Evolutionary conservation across 2,888 invertebrate genomes (phyloP).

Genomic region (Amiota minor): DNA sequence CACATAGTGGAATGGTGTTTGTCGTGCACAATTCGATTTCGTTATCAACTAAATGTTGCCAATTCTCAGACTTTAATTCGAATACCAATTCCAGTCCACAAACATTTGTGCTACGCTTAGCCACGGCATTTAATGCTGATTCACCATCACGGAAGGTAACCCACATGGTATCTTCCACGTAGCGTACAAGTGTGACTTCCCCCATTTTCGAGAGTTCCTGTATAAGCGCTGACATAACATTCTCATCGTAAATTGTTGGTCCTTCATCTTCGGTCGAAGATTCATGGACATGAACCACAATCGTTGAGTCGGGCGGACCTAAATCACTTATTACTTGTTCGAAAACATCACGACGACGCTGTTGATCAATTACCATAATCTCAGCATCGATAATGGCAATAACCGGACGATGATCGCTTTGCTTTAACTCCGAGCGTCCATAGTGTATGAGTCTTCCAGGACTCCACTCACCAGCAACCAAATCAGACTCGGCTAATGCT

Average conservation of each 20-base stretch:
- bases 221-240: conserved; percentile 84
- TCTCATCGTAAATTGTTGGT: conserved; percentile 83
- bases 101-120: conserved; percentile 77
- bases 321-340: conserved; percentile 87
- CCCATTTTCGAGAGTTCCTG: conserved; percentile 89
- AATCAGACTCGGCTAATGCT: conserved; percentile 81
- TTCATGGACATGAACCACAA: conserved; percentile 81
- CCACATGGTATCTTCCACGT: conserved; percentile 91
- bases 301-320: conserved; percentile 96
- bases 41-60: conserved; percentile 86
- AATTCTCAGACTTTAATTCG: conserved; percentile 87
- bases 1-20: conserved; percentile 86
- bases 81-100: conserved; percentile 81
- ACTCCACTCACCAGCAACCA: conserved; percentile 78
- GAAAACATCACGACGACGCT: conserved; percentile 81
- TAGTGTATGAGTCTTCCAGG: conserved; percentile 90
- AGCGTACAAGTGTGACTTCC: conserved; percentile 91
- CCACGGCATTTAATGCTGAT: conserved; percentile 84
- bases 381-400: conserved; percentile 92
- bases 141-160: conserved; percentile 93
- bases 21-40: conserved; percentile 89
- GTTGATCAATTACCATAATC: conserved; percentile 84
- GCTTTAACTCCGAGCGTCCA: conserved; percentile 92
- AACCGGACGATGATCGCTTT: conserved; percentile 98
- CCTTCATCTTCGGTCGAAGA: conserved; percentile 75